phyloP scores from a whole-genome alignment of 1,140 invertebrate species.

The Hetaerina americana region DNA sequence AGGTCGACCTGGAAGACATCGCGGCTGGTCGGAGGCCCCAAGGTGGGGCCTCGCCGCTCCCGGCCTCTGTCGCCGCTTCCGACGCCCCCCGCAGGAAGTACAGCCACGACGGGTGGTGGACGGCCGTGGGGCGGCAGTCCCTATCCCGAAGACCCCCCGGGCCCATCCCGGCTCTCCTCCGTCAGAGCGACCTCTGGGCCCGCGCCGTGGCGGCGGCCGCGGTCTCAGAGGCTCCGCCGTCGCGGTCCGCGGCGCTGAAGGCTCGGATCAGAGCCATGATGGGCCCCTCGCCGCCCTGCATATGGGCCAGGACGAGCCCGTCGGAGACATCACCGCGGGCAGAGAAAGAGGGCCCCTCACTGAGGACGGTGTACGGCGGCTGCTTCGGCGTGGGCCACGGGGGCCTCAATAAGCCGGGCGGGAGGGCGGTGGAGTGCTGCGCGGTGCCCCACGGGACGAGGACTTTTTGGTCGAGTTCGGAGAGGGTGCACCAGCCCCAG shows the following conservation, averaged over 20 bases:
- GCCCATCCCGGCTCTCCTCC: neutral
- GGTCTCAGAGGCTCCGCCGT: neutral
- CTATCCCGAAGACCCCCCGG: neutral
- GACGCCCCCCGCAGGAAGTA: neutral
- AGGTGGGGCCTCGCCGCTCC: slow-evolving; percentile 1
- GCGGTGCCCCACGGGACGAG: too few relatives aligned
- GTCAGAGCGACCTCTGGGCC: neutral
- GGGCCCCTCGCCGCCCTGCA: neutral
- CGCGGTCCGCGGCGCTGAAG: slow-evolving; percentile 27
- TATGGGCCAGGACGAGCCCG: neutral
- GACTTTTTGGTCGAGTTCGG: too few relatives aligned
- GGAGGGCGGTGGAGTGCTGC: too few relatives aligned
- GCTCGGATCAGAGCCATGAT: neutral
- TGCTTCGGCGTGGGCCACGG: too few relatives aligned
- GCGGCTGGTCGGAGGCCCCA: neutral
- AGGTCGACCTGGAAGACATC: neutral
- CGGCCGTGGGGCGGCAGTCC: neutral
- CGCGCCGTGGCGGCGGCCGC: neutral
- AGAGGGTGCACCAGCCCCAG: too few relatives aligned
- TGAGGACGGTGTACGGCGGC: too few relatives aligned
- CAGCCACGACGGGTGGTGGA: neutral
- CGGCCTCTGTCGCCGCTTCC: neutral
- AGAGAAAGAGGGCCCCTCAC: too few relatives aligned
- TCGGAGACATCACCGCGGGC: too few relatives aligned
- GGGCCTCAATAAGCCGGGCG: too few relatives aligned